Evolutionary conservation across 2,888 invertebrate species (phyloP), one percentile per base, ranked within the genome.

Genomic region (Stratiomys singularior): DNA sequence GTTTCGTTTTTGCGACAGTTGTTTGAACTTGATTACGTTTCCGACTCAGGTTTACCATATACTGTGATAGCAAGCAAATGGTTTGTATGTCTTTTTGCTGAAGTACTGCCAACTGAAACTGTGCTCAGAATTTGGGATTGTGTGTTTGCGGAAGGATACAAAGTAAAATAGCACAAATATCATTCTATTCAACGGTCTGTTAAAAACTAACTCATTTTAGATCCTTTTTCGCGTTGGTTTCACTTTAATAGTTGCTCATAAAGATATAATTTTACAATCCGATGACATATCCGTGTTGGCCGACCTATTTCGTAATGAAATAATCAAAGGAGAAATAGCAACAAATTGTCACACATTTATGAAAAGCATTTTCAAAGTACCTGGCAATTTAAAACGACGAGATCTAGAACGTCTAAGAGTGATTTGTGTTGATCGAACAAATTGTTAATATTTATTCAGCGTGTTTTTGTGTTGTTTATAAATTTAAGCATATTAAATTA

Each of bases 51-150:
- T 78, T 90, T 97, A 82, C 94, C 96, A 15, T 97, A 96, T 94
- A 93, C 96, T 76, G 93, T 97, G 78, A 93, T 97, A 82, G 93
- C 94, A 30, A 96, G 96, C 78, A 98, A 97, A 88, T 98, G 97
- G 97, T 97, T 98, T 85, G 94, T 98, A 82, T 98, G 97, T 85
- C 89, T 97, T 72, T 97, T 94, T 88, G 95, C 96, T 74, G 97
- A 98, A 89, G 96, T 97, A 76, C 89, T 98, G 79, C 97, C 97
- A 0, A 93, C 95, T 78, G 97, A 98, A 91, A 98, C 98, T 7
- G 96, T 97, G 58, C 89, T 97, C 25, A 90, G 98, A 83, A 94
- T 98, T 87, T 98, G 98, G 97, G 98, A 98, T 87, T 96, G 97
- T 84, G 88, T 98, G 79, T 97, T 98, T 88, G 93, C 94, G 82